These are phyloP conservation scores for Eulemur albifrons DNA, from an alignment of 2,797 vertebrate species.

Conservation along the genomic window DNA sequence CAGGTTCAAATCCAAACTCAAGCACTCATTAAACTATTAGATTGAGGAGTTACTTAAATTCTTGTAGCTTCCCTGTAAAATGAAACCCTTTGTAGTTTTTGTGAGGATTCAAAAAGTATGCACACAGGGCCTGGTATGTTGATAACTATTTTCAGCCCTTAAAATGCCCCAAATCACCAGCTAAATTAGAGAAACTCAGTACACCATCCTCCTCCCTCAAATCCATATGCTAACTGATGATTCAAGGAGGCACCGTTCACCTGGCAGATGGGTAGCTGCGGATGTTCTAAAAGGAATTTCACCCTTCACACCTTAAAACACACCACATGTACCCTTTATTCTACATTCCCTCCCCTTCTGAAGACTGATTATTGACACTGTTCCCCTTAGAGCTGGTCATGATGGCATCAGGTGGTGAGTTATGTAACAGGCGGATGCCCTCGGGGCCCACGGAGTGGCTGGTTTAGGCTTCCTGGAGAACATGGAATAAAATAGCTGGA, in stretches of 20 bases:
- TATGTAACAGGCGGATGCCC: background rate
- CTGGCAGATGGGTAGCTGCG: background rate
- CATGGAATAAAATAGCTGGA: background rate
- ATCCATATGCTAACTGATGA: background rate
- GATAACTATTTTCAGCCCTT: background rate
- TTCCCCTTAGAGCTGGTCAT: background rate
- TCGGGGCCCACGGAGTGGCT: background rate
- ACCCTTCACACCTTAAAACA: background rate
- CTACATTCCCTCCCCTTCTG: background rate
- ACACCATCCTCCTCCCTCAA: background rate
- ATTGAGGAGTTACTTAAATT: too few species aligned
- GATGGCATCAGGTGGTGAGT: background rate
- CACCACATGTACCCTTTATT: rapidly evolving
- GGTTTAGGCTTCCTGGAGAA: background rate
- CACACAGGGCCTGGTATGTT: rapidly evolving
- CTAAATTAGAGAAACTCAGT: too few species aligned
- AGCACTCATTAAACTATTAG: too few species aligned
- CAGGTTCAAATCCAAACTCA: background rate
- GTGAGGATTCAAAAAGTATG: background rate
- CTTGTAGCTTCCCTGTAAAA: background rate
- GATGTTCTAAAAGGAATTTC: background rate
- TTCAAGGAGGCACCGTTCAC: background rate
- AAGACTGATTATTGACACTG: background rate
- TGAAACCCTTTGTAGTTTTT: rapidly evolving
- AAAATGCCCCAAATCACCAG: background rate